A percentile compares a stretch with the other conserved stretches of the same genome.
Evolutionary conservation across 1,140 invertebrate species (phyloP).

Genomic region (Drosophila sechellia): DNA sequence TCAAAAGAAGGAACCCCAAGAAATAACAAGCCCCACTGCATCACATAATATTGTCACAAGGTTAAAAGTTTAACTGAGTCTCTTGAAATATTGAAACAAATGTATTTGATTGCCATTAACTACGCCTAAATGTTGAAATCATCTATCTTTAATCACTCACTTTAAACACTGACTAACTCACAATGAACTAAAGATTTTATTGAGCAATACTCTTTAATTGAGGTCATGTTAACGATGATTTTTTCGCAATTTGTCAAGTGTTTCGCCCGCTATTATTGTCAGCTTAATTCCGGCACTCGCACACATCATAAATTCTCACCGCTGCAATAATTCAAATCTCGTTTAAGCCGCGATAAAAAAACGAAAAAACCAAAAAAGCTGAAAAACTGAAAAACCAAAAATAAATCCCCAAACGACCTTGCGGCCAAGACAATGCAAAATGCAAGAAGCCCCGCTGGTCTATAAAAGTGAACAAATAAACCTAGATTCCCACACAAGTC

Average conservation of each 20-base stretch:
- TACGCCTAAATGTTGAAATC: no score
- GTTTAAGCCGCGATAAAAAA: conserved; percentile 15
- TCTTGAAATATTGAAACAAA: no score
- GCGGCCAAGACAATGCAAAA: conserved; percentile 33
- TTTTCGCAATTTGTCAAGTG: conserved; percentile 10
- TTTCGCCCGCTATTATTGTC: conserved; percentile 20
- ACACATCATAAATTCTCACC: conserved; percentile 13
- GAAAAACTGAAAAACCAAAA: neutral
- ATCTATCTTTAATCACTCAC: neutral
- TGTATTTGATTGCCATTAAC: no score
- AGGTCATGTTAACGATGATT: conserved; percentile 1
- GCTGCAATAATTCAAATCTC: conserved; percentile 40
- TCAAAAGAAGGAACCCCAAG: neutral
- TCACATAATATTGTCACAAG: neutral
- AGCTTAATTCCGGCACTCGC: conserved; percentile 35
- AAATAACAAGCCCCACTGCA: neutral
- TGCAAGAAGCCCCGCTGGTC: conserved; percentile 28
- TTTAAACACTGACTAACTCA: neutral
- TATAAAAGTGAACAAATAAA: conserved; percentile 2
- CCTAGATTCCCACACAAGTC: conserved; percentile 45
- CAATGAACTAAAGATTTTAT: neutral
- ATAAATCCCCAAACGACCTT: conserved; percentile 26
- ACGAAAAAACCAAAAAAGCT: neutral
- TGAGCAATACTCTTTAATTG: neutral
- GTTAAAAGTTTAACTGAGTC: no score